Conservation (phyloP, 2,113 vertebrate species). For the Euleptes europaea region DNA sequence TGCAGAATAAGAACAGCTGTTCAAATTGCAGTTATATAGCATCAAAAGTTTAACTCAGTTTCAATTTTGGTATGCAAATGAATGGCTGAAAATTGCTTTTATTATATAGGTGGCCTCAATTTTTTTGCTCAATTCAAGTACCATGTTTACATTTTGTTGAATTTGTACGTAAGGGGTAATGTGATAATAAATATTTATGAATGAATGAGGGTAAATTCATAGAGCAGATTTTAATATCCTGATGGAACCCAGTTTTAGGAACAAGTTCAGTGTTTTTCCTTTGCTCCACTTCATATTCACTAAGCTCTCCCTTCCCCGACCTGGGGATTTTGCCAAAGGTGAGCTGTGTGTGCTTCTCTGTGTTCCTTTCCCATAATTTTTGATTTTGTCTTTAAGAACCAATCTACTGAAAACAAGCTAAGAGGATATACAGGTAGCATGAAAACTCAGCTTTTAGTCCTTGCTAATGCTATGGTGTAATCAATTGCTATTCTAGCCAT, state of each 20-base stretch:
- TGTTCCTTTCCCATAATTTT: background rate
- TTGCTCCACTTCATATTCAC: background rate
- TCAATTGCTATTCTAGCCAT: background rate
- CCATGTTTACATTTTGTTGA: background rate
- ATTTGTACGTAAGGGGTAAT: background rate
- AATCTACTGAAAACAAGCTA: too few species aligned
- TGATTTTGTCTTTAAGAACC: too few species aligned
- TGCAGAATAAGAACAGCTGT: background rate
- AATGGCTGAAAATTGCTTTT: background rate
- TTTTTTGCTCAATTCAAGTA: background rate
- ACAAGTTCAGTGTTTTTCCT: background rate
- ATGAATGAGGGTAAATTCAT: background rate
- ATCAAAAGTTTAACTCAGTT: background rate
- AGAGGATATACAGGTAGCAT: too few species aligned
- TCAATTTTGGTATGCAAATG: background rate
- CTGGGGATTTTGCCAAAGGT: background rate
- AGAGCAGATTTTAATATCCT: background rate
- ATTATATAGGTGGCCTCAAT: background rate
- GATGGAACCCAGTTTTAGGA: background rate
- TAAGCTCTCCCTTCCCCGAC: background rate
- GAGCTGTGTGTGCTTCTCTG: background rate
- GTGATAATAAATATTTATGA: background rate
- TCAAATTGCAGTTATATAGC: background rate
- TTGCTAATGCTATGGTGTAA: background rate
- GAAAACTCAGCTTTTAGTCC: background rate